Percentiles rank a stretch among this genome's conserved stretches.
phyloP scores from a whole-genome alignment of 2,888 invertebrate species.

The Eupsilia transversa region DNA sequence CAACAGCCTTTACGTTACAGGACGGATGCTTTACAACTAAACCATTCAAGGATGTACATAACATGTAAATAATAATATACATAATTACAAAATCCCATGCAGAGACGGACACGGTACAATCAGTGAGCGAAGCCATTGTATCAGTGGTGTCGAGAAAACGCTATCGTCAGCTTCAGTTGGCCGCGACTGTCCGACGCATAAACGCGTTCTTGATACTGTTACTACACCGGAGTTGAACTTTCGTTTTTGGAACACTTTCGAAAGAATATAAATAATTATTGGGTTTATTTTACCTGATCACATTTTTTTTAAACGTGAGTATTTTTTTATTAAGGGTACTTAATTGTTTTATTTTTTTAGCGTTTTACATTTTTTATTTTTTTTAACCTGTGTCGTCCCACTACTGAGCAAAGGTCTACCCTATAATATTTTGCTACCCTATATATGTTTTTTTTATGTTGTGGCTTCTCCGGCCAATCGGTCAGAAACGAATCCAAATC shows the following conservation, averaged over 20 bases:
- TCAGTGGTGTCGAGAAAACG: constrained; percentile 36
- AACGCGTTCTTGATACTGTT: constrained; percentile 51
- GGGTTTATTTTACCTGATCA: constrained; percentile 16
- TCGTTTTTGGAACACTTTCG: constrained; percentile 34
- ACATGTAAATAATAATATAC: constrained; percentile 41
- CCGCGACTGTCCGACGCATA: constrained; percentile 56
- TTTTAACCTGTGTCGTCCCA: not conserved
- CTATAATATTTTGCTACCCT: too few relatives aligned
- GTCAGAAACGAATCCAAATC: not conserved
- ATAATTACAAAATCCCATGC: constrained; percentile 49
- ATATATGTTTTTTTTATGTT: not conserved
- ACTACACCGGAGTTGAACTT: constrained; percentile 37
- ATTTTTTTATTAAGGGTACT: not conserved
- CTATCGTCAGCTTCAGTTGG: constrained; percentile 59
- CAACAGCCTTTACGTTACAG: not conserved
- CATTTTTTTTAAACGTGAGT: constrained; percentile 35
- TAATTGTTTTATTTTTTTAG: not conserved
- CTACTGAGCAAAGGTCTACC: not conserved
- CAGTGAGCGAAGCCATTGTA: constrained; percentile 19
- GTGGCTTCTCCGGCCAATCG: not conserved
- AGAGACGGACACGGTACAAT: constrained; percentile 35
- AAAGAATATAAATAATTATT: constrained; percentile 27
- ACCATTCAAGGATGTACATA: constrained; percentile 18
- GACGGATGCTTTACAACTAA: not conserved
- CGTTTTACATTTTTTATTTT: not conserved